Evolutionary conservation across 1,140 invertebrate species (phyloP), one percentile per base, ranked within the genome.

Genomic region (Pristionchus pacificus): DNA sequence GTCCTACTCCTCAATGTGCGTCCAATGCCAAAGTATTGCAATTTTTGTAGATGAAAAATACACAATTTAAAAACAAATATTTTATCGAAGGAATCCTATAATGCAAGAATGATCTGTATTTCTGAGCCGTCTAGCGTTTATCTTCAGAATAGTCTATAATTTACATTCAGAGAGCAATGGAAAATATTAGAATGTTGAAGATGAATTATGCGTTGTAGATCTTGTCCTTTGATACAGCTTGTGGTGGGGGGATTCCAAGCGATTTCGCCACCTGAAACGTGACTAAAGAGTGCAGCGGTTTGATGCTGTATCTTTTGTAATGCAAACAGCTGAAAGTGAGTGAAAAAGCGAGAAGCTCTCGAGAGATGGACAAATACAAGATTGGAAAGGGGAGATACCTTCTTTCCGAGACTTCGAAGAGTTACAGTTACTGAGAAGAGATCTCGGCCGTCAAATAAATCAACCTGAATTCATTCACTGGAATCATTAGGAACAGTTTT

Each of bases 371-470:
- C 3, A 30, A 10, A 10, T 49, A 6, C 6, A 49, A 49, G 38
- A 49, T 49, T 6, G 6, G 30, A 55, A 60, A 32, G 66, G n/a
- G 13, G 38, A 66, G 80, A 80, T 86, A 93, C 93, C 89, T 97
- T 97, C 86, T 94, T 89, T 30, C 92, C 94, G 19, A 97, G 88
- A 2, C 93, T 92, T 84, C 94, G 92, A 65, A 97, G 86, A 85
- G 93, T 95, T 80, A 93, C 92, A 55, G 96, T 91, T 38, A 97
- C 94, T 33, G 93, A 92, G 85, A 93, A 92, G 32, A 97, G 88
- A 85, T 97, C 97, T 85, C 94, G 91, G 82, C 90, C 87, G 85
- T 97, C 94, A 91, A 92, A 95, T 6, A 97, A 87, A 86, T 97
- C 94, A 1, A 77, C 74, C 19, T 75, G 86, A 32, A 68, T 10